phyloP scores from a whole-genome alignment of 2,113 vertebrate species.

The Ranitomeya imitator region DNA sequence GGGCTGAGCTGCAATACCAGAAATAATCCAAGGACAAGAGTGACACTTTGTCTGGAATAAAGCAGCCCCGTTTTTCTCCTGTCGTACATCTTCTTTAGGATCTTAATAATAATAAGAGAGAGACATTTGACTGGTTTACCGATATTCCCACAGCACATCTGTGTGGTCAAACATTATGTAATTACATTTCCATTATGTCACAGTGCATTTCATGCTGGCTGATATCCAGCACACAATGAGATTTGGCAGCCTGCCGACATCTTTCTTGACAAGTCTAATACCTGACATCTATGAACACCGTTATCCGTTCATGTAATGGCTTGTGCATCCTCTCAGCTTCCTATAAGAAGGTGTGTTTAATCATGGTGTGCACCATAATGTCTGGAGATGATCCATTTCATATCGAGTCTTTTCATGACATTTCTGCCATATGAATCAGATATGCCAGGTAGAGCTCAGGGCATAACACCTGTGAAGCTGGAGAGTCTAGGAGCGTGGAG shows the following conservation, averaged over 20 bases:
- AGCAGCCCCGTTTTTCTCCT: neutral
- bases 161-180: neutral
- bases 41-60: neutral
- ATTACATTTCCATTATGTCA: slow-evolving; percentile 30
- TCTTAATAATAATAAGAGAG: neutral
- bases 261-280: slow-evolving; percentile 1
- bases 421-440: neutral
- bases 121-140: neutral
- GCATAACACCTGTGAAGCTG: neutral
- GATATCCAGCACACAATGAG: slow-evolving; percentile 13
- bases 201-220: neutral
- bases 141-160: neutral
- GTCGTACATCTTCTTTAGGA: neutral
- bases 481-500: neutral
- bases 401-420: neutral
- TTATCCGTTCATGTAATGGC: neutral
- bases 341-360: neutral
- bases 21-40: neutral
- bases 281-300: neutral
- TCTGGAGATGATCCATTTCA: neutral
- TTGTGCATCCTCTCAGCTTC: neutral
- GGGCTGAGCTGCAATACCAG: neutral
- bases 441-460: neutral
- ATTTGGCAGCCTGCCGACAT: slow-evolving; percentile 6
- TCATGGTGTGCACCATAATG: neutral